Base-by-base conservation (phyloP, 2,888 invertebrate genomes). In the Epirrhoe alternata region DNA sequence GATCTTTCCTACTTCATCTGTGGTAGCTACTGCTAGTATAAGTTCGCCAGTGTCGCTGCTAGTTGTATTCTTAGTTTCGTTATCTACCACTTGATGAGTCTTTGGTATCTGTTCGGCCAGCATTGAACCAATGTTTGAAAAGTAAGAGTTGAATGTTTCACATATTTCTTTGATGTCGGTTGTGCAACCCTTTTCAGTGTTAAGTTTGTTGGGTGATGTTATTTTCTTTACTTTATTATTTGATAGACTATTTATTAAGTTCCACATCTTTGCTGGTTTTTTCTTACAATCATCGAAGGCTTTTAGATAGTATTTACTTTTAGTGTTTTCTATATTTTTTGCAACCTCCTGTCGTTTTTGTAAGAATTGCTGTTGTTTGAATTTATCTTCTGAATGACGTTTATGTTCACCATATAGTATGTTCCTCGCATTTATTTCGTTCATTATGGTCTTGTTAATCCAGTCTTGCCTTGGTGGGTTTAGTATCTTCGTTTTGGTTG, bases 1-100 rank as follows among this genome's bases (percentile, higher is more conserved):
- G 6, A 66, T 66, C 54, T 61, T 57, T 0, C 0, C 0, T 3
- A 69, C 14, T 50, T 69, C 69, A n/a, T 54, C 38, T 31, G 0
- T 8, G 1, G 35, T 52, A 16, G 30, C n/a, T n/a, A n/a, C n/a
- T n/a, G n/a, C n/a, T n/a, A n/a, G n/a, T n/a, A n/a, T n/a, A n/a
- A n/a, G n/a, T n/a, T n/a, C n/a, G n/a, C n/a, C n/a, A n/a, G n/a
- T n/a, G n/a, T n/a, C n/a, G n/a, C n/a, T n/a, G n/a, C n/a, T n/a
- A n/a, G n/a, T n/a, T n/a, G n/a, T n/a, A n/a, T n/a, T n/a, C n/a
- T n/a, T n/a, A n/a, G n/a, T n/a, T n/a, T n/a, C n/a, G n/a, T 30
- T 5, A 10, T 33, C 6, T 17, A 38, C 35, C n/a, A n/a, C n/a
- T n/a, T n/a, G n/a, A 12, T 14, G 35, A 0, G 16, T 14, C 17